These are phyloP conservation scores for Anoplopoma fimbria DNA, from an alignment of 2,113 vertebrate species.

Conservation along the genomic window DNA sequence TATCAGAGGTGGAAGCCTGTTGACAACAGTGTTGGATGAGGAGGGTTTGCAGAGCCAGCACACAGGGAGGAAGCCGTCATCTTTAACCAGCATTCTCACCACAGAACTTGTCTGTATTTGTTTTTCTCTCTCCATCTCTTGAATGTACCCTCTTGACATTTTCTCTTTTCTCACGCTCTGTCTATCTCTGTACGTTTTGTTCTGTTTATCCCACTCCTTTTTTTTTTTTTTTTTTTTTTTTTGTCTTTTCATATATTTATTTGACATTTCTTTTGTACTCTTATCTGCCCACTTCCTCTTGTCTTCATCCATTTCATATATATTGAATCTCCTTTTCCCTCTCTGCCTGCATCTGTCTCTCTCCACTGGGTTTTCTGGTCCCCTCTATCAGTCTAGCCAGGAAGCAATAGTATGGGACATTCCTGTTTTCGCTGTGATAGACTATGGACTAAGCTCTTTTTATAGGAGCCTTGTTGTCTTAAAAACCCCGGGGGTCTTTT, in stretches of 20 bases:
- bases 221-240: constrained; percentile 20
- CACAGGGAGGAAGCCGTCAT: constrained; percentile 55
- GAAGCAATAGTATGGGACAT: constrained; percentile 57
- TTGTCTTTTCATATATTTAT: constrained; percentile 38
- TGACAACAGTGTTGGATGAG: constrained; percentile 47
- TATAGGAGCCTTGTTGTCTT: constrained; percentile 76
- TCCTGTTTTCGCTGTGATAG: constrained; percentile 66
- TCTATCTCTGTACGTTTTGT: neutral
- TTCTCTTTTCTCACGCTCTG: neutral
- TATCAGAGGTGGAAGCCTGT: constrained; percentile 20
- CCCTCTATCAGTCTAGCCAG: constrained; percentile 55
- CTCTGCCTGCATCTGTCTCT: constrained; percentile 31
- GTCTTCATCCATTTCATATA: constrained; percentile 21
- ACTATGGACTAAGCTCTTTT: constrained; percentile 69
- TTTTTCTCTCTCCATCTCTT: neutral
- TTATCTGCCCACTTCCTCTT: neutral
- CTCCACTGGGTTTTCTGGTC: constrained; percentile 13
- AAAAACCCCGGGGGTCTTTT: constrained; percentile 57
- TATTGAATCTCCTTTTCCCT: constrained; percentile 15
- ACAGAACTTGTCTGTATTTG: neutral
- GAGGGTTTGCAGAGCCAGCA: constrained; percentile 31
- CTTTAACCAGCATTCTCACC: constrained; percentile 1
- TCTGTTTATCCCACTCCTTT: neutral
- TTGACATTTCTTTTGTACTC: neutral
- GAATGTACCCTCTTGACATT: constrained; percentile 9